Evolutionary conservation across 1,140 invertebrate genomes (phyloP).

Genomic region (Zaprionus ornatus): DNA sequence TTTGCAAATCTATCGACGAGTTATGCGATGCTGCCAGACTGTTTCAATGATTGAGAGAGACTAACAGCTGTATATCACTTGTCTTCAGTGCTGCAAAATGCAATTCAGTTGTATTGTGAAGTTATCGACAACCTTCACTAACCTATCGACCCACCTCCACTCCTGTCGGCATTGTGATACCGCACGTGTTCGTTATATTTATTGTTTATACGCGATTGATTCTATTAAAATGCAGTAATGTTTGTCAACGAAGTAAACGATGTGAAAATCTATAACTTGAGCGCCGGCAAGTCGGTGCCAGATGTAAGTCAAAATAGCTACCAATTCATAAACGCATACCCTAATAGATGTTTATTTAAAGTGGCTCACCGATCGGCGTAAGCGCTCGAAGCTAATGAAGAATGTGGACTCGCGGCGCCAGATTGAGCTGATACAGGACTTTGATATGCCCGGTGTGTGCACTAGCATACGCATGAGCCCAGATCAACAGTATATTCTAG

Average conservation of each 20-base stretch:
- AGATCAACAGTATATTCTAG: slow-evolving; percentile 96
- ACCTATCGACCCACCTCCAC: not conserved
- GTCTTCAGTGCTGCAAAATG: slow-evolving; percentile 14
- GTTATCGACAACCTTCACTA: not conserved
- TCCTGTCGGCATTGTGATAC: slow-evolving; percentile 6
- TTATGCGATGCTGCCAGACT: slow-evolving; percentile 33
- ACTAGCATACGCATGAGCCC: slow-evolving; percentile 93
- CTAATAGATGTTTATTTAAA: slow-evolving; percentile 74
- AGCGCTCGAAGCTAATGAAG: slow-evolving; percentile 93
- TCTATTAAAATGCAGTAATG: slow-evolving; percentile 85
- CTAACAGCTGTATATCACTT: slow-evolving; percentile 35
- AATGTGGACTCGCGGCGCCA: slow-evolving; percentile 94
- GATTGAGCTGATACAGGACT: slow-evolving; percentile 99
- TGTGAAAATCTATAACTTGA: slow-evolving; percentile 99
- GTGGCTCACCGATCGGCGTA: slow-evolving; percentile 97
- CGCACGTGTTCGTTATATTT: slow-evolving; percentile 55
- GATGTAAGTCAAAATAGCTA: slow-evolving; percentile 89
- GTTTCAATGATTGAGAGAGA: not conserved
- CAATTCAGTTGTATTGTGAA: not conserved
- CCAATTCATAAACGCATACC: slow-evolving; percentile 69
- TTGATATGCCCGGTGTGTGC: slow-evolving; percentile 98
- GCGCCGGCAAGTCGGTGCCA: slow-evolving; percentile 97
- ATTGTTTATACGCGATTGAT: slow-evolving; percentile 62
- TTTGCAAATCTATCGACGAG: slow-evolving; percentile 45
- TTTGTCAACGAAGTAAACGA: slow-evolving; percentile 94